These are phyloP conservation scores for Acanthurus tractus DNA, from an alignment of 2,797 vertebrate species.

Conservation along the genomic window DNA sequence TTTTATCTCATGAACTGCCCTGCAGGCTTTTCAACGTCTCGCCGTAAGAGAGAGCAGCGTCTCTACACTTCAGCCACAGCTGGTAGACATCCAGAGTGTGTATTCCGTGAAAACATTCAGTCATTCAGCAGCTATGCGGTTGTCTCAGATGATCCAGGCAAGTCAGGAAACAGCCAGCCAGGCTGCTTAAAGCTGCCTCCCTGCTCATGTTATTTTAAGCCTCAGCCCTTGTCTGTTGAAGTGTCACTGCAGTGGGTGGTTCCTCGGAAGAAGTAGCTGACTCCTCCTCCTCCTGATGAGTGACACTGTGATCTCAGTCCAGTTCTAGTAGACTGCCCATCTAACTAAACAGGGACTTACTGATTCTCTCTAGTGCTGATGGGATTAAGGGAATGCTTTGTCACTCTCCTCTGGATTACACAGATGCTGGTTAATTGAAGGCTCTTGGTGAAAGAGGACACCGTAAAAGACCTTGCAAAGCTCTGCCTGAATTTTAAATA, in stretches of 20 bases:
- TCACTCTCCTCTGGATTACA: constrained; percentile 76
- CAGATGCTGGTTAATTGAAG: constrained; percentile 71
- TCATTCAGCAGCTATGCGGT: constrained; percentile 70
- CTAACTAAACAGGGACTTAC: constrained; percentile 39
- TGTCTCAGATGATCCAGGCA: constrained; percentile 58
- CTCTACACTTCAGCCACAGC: constrained; percentile 6
- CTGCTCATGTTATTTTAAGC: constrained; percentile 77
- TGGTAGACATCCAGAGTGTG: constrained; percentile 17
- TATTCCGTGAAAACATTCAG: constrained; percentile 35
- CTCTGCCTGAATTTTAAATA: constrained; percentile 45
- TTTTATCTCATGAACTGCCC: background rate
- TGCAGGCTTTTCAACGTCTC: background rate
- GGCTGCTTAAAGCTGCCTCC: constrained; percentile 67
- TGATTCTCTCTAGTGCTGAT: constrained; percentile 55
- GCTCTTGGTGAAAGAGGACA: constrained; percentile 54
- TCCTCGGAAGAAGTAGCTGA: constrained; percentile 49
- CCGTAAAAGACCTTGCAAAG: constrained; percentile 37
- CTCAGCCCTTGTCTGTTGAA: constrained; percentile 55
- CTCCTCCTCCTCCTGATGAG: constrained; percentile 57
- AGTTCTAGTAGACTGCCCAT: constrained; percentile 41
- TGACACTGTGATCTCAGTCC: constrained; percentile 51
- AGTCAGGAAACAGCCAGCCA: constrained; percentile 76
- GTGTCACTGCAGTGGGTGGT: constrained; percentile 61
- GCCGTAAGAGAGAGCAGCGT: constrained; percentile 13
- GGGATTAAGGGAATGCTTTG: constrained; percentile 65